A percentile compares a stretch with the other conserved stretches of the same genome.
Conservation (phyloP, 2,888 invertebrate species). For the Hemistola chrysoprasaria region DNA sequence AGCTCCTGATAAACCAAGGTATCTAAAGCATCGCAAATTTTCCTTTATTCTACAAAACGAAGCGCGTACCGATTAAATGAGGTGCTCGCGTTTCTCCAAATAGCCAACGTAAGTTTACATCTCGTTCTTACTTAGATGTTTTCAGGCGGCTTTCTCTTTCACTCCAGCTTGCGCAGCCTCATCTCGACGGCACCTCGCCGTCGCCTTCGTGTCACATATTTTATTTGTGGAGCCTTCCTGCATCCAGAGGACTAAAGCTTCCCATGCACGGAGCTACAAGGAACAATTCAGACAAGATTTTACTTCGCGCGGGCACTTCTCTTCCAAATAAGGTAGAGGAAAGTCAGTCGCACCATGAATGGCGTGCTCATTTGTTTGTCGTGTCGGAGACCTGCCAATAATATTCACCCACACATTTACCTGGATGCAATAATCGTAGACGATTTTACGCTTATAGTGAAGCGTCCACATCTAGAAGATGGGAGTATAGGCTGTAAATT, state of each 20-base stretch:
- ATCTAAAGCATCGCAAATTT: slow-evolving; percentile 67
- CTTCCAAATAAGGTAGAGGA: slow-evolving; percentile 29
- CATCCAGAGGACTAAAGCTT: slow-evolving; percentile 73
- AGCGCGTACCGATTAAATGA: slow-evolving; percentile 81
- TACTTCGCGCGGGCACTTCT: slow-evolving; percentile 26
- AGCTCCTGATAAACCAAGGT: slow-evolving; percentile 39
- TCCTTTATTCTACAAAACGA: slow-evolving; percentile 74
- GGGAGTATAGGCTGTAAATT: slow-evolving; percentile 46
- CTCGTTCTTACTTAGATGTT: slow-evolving; percentile 42
- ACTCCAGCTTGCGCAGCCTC: slow-evolving; percentile 68
- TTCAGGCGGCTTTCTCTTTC: slow-evolving; percentile 45
- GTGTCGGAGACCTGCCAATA: slow-evolving; percentile 71
- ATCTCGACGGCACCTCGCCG: slow-evolving; percentile 76
- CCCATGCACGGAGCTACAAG: slow-evolving; percentile 55
- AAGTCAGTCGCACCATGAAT: slow-evolving; percentile 49
- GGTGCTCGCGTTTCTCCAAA: slow-evolving; percentile 81
- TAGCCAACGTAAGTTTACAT: slow-evolving; percentile 60
- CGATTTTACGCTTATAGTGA: slow-evolving; percentile 66
- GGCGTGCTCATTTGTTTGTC: slow-evolving; percentile 54
- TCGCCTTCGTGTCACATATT: slow-evolving; percentile 81
- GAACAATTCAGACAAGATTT: slow-evolving; percentile 34
- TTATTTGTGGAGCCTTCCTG: slow-evolving; percentile 81
- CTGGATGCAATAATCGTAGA: slow-evolving; percentile 62
- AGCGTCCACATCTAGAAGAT: slow-evolving; percentile 49
- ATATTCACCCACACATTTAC: slow-evolving; percentile 75